Base-by-base conservation (phyloP, 2,797 vertebrate species). In the Anguilla obscura region DNA sequence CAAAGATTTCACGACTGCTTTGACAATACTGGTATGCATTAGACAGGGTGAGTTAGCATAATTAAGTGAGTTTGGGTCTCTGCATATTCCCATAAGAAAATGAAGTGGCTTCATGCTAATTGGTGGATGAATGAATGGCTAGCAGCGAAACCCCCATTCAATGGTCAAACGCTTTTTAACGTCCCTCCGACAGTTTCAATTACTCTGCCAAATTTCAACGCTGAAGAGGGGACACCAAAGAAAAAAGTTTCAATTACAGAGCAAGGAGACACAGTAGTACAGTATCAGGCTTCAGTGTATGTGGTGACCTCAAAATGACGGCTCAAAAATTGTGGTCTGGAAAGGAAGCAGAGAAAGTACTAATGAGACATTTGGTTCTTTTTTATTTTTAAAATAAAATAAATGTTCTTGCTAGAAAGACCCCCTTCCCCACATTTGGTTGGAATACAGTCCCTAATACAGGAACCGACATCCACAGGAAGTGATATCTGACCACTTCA, bases 1-100 rank as follows among this genome's bases (percentile, higher is more conserved):
- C 33, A 40, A 76, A 82, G 45, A 82, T 82, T 82, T 82, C n/a
- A 82, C 10, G 21, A 82, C 24, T 45, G 50, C 18, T n/a, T 10
- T 50, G 40, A 82, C 79, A 82, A 14, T 1, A 79, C 18, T 82
- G 79, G 18, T 45, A 40, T 45, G 40, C 79, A 82, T 50, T 24
- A 33, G 79, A 9, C 79, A 21, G 79, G 45, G 79, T 82, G 7
- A 18, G 16, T 45, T 21, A 21, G 36, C 33, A 79, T 79, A 79
- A 48, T 82, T 50, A 82, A 82, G 24, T 50, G 79, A 5, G 79
- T 82, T 50, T 50, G 45, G 79, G 36, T 36, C 71, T 48, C 74
- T 79, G 79, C 40, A 50, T 82, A 82, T 24, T 50, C 79, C 79
- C 45, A 21, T n/a, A 82, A 82, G 79, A 82, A 82, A 82, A 82